A percentile compares a stretch with the other conserved stretches of the same genome.
Evolutionary conservation across 1,140 invertebrate species (phyloP).

Genomic region (Palaemon carinicauda): DNA sequence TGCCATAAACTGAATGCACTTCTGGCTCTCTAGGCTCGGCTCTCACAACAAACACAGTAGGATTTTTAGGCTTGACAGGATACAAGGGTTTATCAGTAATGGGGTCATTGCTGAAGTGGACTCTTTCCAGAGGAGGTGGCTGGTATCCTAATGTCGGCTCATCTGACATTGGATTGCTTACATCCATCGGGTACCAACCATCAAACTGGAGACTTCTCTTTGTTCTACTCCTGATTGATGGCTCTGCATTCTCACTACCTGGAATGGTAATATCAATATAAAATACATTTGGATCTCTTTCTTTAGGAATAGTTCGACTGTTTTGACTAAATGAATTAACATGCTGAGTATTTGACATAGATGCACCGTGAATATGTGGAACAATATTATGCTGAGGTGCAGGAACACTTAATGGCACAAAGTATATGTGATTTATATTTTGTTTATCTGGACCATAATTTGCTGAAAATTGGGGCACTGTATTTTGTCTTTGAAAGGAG

Average conservation of each 20-base stretch:
- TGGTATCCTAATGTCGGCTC: slow-evolving; percentile 55
- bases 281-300: slow-evolving; percentile 16
- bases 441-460: not conserved
- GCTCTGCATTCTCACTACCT: slow-evolving; percentile 31
- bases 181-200: slow-evolving; percentile 56
- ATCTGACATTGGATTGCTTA: slow-evolving; percentile 55
- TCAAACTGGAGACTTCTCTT: slow-evolving; percentile 48
- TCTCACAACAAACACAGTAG: slow-evolving; percentile 54
- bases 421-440: slow-evolving; percentile 34
- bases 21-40: slow-evolving; percentile 42
- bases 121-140: slow-evolving; percentile 46
- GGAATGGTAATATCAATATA: slow-evolving; percentile 60
- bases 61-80: slow-evolving; percentile 53
- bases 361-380: not conserved
- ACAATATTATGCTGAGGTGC: not conserved
- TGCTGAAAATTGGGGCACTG: not conserved
- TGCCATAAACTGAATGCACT: slow-evolving; percentile 53
- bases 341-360: not conserved
- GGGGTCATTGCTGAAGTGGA: slow-evolving; percentile 56
- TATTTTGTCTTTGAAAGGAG: not conserved
- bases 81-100: slow-evolving; percentile 49
- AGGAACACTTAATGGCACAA: slow-evolving; percentile 24
- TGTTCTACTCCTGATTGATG: slow-evolving; percentile 12
- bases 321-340: not conserved
- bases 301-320: not conserved